Conservation (phyloP, 2,888 invertebrate genomes). For the Pseudococcus jackbeardsleyi region DNA sequence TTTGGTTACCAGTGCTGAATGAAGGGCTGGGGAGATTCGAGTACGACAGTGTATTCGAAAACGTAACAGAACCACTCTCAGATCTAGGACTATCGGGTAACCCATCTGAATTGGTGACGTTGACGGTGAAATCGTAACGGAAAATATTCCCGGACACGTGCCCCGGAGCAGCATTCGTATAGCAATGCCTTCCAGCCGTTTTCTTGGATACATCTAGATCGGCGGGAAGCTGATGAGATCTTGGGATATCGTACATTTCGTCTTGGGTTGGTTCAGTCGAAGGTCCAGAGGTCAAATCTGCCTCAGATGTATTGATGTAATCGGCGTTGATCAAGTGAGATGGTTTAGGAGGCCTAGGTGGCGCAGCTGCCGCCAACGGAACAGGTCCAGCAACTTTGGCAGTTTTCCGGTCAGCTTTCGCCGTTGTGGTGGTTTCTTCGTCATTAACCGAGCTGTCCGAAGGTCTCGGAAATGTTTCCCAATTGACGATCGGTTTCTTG, state of each 20-base stretch:
- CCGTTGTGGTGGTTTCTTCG: slow-evolving; percentile 66
- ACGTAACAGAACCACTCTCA: slow-evolving; percentile 71
- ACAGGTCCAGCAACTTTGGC: slow-evolving; percentile 63
- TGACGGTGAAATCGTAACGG: slow-evolving; percentile 67
- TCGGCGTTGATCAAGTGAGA: slow-evolving; percentile 71
- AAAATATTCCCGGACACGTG: slow-evolving; percentile 71
- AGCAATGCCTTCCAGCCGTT: slow-evolving; percentile 72
- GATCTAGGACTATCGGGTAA: slow-evolving; percentile 68
- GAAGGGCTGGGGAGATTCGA: slow-evolving; percentile 75
- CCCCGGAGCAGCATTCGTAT: slow-evolving; percentile 76
- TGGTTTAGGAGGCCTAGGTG: slow-evolving; percentile 84
- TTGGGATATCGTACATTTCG: slow-evolving; percentile 78
- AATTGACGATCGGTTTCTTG: slow-evolving; percentile 70
- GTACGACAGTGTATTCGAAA: slow-evolving; percentile 73
- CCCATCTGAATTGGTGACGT: slow-evolving; percentile 59
- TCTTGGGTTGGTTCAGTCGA: slow-evolving; percentile 66
- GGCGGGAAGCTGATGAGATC: slow-evolving; percentile 74
- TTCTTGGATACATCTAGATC: slow-evolving; percentile 67
- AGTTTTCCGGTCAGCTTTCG: slow-evolving; percentile 66
- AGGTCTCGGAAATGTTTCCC: slow-evolving; percentile 73
- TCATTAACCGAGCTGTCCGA: slow-evolving; percentile 74
- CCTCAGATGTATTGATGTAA: background rate
- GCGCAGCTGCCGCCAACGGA: slow-evolving; percentile 70
- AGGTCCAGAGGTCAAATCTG: too few species aligned
- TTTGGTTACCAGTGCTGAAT: slow-evolving; percentile 66